Evolutionary conservation across 2,888 invertebrate species (phyloP), one percentile per base, ranked within the genome.

Genomic region (Nezara viridula): DNA sequence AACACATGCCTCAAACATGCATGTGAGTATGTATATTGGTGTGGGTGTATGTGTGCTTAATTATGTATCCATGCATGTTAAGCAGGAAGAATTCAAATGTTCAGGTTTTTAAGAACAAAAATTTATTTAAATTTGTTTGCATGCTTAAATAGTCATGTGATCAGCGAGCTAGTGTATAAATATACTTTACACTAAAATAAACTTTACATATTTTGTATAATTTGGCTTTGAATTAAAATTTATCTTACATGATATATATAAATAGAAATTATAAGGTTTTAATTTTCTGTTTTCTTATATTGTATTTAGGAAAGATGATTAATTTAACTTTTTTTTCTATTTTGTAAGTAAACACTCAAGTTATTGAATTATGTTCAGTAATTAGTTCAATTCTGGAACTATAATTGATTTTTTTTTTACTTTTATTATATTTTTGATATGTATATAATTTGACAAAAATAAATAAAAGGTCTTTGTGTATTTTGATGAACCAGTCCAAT

Each of bases 41-140:
- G 81, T 81, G 81, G 81, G 81, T 81, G n/a, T 81, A 81, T 44
- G n/a, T 44, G 44, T 44, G 44, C 44, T 40, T 81, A 40, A 81
- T 81, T 40, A 81, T 81, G 44, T 44, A 81, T 81, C 81, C 81
- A 81, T 81, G 81, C 81, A 81, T 81, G 81, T 81, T 81, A 66
- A 66, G 66, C 66, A 66, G 66, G 32, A 52, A 14, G 52, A 32
- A 66, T 66, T 66, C 19, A 14, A 66, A 32, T 32, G 66, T 66
- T 32, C 6, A 66, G 66, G 7, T 66, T 66, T 60, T 60, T 55
- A 55, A 55, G 1, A 24, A 60, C 24, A 60, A 60, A 60, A 27
- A 60, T 7, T n/a, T 27, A 27, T 14, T 60, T 27, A 27, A 60
- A 27, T 60, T 60, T 60, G 7, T 55, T 27, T 27, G 60, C 60